Evolutionary conservation across 2,888 invertebrate species (phyloP).

Genomic region (Brachyptera risi): DNA sequence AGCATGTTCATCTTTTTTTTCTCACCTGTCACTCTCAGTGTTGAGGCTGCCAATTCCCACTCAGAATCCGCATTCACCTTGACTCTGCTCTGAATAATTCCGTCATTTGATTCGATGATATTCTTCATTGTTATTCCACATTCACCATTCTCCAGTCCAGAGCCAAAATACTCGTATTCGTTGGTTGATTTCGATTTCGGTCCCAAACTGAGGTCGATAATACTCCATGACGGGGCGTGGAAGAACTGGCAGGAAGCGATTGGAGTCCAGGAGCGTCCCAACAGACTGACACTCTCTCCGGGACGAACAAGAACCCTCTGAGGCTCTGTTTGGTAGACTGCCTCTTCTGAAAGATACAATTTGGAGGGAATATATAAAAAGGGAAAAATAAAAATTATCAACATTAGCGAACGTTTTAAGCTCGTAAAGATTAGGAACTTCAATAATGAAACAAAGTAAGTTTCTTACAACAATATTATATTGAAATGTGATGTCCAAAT

Average conservation of each 20-base stretch:
- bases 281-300: not conserved
- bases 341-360: not conserved
- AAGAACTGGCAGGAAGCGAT: not conserved
- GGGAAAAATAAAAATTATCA: too few relatives aligned
- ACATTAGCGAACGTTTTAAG: too few relatives aligned
- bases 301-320: not conserved
- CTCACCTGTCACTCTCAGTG: slow-evolving; percentile 6
- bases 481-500: too few relatives aligned
- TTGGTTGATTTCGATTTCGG: not conserved
- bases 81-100: slow-evolving; percentile 2
- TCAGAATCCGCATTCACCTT: not conserved
- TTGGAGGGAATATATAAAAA: not conserved
- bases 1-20: too few relatives aligned
- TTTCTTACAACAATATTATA: too few relatives aligned
- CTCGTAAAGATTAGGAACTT: too few relatives aligned
- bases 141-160: slow-evolving; percentile 5
- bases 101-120: not conserved
- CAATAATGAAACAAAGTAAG: too few relatives aligned
- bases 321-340: not conserved
- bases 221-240: not conserved
- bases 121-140: not conserved
- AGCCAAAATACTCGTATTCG: slow-evolving; percentile 1
- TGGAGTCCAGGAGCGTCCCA: not conserved
- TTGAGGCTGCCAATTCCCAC: not conserved
- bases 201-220: slow-evolving; percentile 1